Evolutionary conservation across 1,140 invertebrate genomes (phyloP).

Genomic region (Lineus longissimus): DNA sequence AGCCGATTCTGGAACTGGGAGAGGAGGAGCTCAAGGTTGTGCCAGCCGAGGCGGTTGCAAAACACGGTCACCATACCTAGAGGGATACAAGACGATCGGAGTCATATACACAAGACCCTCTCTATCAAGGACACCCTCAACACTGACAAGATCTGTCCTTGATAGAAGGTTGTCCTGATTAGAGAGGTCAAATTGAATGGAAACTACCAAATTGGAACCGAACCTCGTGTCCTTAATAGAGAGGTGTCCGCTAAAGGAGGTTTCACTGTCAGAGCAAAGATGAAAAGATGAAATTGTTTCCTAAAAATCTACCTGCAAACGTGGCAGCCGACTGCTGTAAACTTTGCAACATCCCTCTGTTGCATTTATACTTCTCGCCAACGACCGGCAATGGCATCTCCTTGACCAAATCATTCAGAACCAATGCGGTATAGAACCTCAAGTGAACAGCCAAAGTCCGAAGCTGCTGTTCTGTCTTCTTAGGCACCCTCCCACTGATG

Average conservation of each 20-base stretch:
- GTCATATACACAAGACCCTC: too few relatives aligned
- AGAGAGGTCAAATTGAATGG: too few relatives aligned
- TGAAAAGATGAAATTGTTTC: not conserved
- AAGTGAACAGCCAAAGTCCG: constrained; percentile 53
- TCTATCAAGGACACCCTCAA: too few relatives aligned
- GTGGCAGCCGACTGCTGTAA: constrained; percentile 92
- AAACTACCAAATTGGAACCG: too few relatives aligned
- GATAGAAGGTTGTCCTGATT: too few relatives aligned
- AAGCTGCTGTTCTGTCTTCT: constrained; percentile 55
- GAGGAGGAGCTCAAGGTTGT: constrained; percentile 81
- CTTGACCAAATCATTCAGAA: constrained; percentile 87
- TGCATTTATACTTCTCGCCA: constrained; percentile 77
- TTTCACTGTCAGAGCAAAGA: not conserved
- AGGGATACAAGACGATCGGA: constrained; percentile 34
- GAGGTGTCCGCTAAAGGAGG: too few relatives aligned
- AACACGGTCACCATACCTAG: constrained; percentile 88
- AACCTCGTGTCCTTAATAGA: too few relatives aligned
- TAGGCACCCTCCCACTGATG: constrained; percentile 66
- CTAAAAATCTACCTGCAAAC: constrained; percentile 74
- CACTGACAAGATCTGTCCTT: too few relatives aligned
- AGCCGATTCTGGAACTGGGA: constrained; percentile 89
- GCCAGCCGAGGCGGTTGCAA: constrained; percentile 89
- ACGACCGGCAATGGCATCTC: constrained; percentile 80
- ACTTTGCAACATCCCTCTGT: constrained; percentile 81
- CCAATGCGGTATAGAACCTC: constrained; percentile 88